A percentile compares a stretch with the other conserved stretches of the same genome.
phyloP scores from a whole-genome alignment of 2,113 vertebrate species.

The Hucho hucho region DNA sequence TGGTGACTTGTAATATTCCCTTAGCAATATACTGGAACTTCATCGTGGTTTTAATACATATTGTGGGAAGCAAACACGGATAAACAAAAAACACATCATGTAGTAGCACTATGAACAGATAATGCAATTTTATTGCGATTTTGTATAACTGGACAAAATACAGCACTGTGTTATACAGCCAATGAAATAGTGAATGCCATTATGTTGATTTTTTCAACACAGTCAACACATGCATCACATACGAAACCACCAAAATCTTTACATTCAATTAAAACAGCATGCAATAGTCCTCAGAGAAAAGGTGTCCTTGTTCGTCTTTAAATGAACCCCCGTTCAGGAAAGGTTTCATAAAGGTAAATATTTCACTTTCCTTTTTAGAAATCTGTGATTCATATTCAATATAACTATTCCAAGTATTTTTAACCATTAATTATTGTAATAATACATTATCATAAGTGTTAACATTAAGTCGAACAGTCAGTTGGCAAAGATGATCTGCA shows the following conservation, averaged over 20 bases:
- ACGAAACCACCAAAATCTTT: constrained; percentile 55
- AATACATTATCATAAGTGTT: constrained; percentile 26
- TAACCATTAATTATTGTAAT: constrained; percentile 46
- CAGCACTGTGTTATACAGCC: constrained; percentile 35
- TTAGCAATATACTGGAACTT: no score
- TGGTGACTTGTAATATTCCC: no score
- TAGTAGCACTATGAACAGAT: constrained; percentile 12
- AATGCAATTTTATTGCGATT: constrained; percentile 42
- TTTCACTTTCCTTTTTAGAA: no score
- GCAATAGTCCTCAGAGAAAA: constrained; percentile 56
- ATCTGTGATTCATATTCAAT: constrained; percentile 14
- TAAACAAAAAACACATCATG: neutral
- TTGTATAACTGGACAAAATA: constrained; percentile 26
- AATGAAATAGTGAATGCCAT: constrained; percentile 59
- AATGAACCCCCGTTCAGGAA: neutral
- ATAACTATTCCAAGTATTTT: constrained; percentile 42
- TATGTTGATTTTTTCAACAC: constrained; percentile 15
- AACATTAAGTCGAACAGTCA: constrained; percentile 53
- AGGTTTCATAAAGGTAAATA: neutral
- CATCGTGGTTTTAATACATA: no score
- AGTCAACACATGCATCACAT: constrained; percentile 67
- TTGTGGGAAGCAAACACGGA: neutral
- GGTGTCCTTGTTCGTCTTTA: neutral
- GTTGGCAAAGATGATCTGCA: constrained; percentile 50
- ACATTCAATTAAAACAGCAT: constrained; percentile 64